These are phyloP conservation scores for Cacoxenus indagator DNA, from an alignment of 2,888 invertebrate species.

Conservation along the genomic window DNA sequence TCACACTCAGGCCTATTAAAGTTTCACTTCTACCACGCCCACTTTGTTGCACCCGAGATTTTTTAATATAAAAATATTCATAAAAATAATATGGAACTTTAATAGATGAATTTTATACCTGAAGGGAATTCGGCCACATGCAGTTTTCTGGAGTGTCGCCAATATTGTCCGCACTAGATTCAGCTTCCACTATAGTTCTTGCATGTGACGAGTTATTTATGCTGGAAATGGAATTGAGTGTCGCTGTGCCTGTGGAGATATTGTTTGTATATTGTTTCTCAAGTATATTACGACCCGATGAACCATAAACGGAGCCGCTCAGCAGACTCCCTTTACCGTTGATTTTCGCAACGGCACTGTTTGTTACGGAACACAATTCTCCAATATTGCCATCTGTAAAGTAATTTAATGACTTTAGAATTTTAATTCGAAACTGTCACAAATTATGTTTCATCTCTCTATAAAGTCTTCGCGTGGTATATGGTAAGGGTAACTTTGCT, in stretches of 20 bases:
- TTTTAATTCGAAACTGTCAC: no score
- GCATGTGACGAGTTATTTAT: conserved; percentile 26
- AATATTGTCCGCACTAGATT: conserved; percentile 31
- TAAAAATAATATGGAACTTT: no score
- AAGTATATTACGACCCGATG: conserved; percentile 57
- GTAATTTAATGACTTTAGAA: no score
- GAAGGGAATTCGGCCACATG: conserved; percentile 82
- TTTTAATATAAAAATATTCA: no score
- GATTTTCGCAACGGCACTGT: conserved; percentile 25
- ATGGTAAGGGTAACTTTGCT: no score
- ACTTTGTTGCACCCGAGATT: no score
- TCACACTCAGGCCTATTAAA: no score
- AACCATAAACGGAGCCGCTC: conserved; percentile 66
- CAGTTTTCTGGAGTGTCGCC: conserved; percentile 72
- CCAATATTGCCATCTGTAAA: conserved; percentile 68
- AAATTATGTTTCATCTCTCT: no score
- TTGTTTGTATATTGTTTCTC: conserved; percentile 61
- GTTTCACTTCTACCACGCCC: no score
- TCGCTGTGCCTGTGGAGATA: conserved; percentile 35
- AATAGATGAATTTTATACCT: no score
- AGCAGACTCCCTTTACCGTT: conserved; percentile 62
- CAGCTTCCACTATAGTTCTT: conserved; percentile 11
- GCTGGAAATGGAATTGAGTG: conserved; percentile 36
- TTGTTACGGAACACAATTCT: conserved; percentile 62
- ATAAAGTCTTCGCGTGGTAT: no score